Percentiles rank a stretch among this genome's conserved stretches.
Evolutionary conservation across 2,113 vertebrate species (phyloP).

Genomic region (Rhadina sibilatrix): DNA sequence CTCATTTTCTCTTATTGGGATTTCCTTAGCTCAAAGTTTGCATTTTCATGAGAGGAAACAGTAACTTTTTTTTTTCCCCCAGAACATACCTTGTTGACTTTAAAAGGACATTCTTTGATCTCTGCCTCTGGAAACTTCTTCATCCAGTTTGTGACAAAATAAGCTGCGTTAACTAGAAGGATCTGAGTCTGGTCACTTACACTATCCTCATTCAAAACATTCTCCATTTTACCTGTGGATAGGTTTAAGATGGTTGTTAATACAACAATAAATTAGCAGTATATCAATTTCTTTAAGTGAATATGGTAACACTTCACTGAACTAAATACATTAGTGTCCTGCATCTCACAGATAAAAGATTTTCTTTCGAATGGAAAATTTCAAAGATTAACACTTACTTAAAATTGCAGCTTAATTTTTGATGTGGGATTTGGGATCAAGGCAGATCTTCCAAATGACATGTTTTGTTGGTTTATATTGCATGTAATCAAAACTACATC

Average conservation of each 20-base stretch:
- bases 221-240: conserved; percentile 75
- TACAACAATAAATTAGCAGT: neutral
- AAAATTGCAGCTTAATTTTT: neutral
- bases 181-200: conserved; percentile 75
- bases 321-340: neutral
- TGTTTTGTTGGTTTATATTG: neutral
- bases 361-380: neutral
- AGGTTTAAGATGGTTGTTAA: neutral
- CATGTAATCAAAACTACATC: neutral
- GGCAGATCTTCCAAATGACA: neutral
- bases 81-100: conserved; percentile 77
- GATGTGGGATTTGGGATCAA: neutral
- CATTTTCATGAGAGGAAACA: neutral
- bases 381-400: neutral
- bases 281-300: neutral
- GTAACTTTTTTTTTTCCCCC: fast-evolving
- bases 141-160: conserved; percentile 81
- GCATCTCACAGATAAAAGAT: neutral
- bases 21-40: neutral
- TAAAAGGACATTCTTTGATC: conserved; percentile 78
- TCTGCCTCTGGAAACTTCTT: conserved; percentile 79
- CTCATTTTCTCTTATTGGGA: neutral
- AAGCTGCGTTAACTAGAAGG: conserved; percentile 78
- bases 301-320: neutral
- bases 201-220: conserved; percentile 66